These are phyloP conservation scores for Pipa parva DNA, from an alignment of 2,113 vertebrate genomes.

Conservation along the genomic window DNA sequence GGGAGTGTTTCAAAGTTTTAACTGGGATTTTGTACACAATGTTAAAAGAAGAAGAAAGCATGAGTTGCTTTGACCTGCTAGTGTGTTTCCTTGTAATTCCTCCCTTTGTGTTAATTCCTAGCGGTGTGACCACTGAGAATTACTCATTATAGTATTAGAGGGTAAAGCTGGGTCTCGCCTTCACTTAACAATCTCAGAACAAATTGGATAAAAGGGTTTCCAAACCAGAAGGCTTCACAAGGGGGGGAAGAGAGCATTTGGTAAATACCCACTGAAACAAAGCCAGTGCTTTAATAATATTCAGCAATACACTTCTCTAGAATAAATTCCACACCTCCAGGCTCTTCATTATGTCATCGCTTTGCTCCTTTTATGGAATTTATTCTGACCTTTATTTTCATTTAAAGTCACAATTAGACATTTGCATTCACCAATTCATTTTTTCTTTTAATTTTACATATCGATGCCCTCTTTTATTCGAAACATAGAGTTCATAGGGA, in stretches of 20 bases:
- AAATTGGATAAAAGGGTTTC: conserved; percentile 54
- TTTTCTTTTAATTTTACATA: too few species aligned
- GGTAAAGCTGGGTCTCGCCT: conserved; percentile 47
- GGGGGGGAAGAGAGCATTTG: conserved; percentile 10
- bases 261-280: conserved; percentile 45
- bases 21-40: too few species aligned
- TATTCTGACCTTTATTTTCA: not conserved
- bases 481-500: too few species aligned
- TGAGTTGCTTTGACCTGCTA: not conserved
- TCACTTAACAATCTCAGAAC: conserved; percentile 51
- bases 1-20: not conserved
- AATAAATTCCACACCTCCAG: conserved; percentile 17
- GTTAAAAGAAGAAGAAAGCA: too few species aligned
- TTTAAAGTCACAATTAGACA: not conserved
- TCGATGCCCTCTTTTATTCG: too few species aligned
- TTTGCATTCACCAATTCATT: too few species aligned
- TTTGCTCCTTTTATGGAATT: not conserved
- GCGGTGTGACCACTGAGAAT: conserved; percentile 45
- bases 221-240: conserved; percentile 39
- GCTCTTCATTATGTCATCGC: conserved; percentile 10
- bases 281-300: conserved; percentile 37
- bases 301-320: not conserved
- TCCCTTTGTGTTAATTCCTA: conserved; percentile 40
- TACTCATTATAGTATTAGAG: conserved; percentile 49
- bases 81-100: not conserved